Evolutionary conservation across 2,797 vertebrate genomes (phyloP), one percentile per base, ranked within the genome.

Genomic region (Taeniopygia guttata): DNA sequence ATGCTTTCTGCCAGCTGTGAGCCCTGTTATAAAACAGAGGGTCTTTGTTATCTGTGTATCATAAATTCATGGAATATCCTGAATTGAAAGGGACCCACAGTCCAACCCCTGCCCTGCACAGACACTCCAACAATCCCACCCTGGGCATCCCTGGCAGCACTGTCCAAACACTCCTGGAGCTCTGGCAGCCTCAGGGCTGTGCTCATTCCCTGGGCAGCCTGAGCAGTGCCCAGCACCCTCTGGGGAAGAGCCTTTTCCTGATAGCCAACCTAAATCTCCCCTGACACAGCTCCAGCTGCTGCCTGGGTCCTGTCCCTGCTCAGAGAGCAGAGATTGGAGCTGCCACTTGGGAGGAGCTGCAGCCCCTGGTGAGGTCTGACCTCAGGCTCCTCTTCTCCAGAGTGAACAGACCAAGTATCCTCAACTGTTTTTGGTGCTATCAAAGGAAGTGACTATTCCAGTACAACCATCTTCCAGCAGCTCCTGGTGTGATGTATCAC

Each of bases 91-190:
- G 52, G 30, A 59, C 22, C 18, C 45, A 36, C 27, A 21, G 45
- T 27, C 15, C 52, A 58, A 9, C 18, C 3, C 21, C 26, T 32
- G n/a, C 40, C 43, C 79, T 58, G 20, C 56, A 13, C 49, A 63
- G 68, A 22, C 38, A 19, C 29, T 15, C 38, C 51, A 72, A 1
- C 29, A 64, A 3, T 30, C 12, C n/a, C 72, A 64, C 21, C 51
- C 17, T 51, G 23, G 0, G 11, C 69, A 36, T 17, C 32, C 19
- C 23, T 25, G 38, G 0, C 1, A 9, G 43, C 0, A 0, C 0
- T 58, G 20, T 14, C 51, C 72, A 83, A 45, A 64, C 0, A 0
- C 29, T 45, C 7, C 58, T 26, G 25, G 25, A 83, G 45, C 64
- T 77, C 29, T 70, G 79, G n/a, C 38, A 89, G n/a, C 38, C 58